Percentiles rank a stretch among this genome's conserved stretches.
Conservation (phyloP, 2,797 vertebrate species). For the Thunnus albacares region DNA sequence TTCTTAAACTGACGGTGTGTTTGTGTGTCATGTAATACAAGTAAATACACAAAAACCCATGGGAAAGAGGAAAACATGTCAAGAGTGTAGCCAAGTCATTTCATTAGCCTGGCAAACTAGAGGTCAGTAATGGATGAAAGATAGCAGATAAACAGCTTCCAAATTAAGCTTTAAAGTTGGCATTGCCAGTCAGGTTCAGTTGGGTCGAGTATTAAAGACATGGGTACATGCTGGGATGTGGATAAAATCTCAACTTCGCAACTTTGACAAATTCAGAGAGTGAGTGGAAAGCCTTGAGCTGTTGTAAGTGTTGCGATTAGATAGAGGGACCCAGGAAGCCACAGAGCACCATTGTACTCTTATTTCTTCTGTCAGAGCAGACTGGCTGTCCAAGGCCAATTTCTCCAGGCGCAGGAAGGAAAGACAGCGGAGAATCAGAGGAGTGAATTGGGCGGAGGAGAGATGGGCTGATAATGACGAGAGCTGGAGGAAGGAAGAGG, state of each 20-base stretch:
- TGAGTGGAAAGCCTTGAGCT: slow-evolving; percentile 53
- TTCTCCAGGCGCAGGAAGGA: slow-evolving; percentile 45
- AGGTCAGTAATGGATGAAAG: neutral
- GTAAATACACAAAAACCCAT: too few species aligned
- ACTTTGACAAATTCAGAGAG: slow-evolving; percentile 17
- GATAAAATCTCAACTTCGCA: slow-evolving; percentile 5
- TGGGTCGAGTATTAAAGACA: neutral
- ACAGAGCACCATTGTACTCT: slow-evolving; percentile 64
- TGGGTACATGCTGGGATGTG: neutral
- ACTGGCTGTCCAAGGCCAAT: slow-evolving; percentile 64
- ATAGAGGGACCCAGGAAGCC: slow-evolving; percentile 41
- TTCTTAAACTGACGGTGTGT: too few species aligned
- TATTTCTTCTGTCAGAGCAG: slow-evolving; percentile 45
- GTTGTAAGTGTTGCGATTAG: slow-evolving; percentile 41
- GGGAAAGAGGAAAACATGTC: too few species aligned
- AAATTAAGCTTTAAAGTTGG: neutral
- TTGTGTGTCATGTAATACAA: too few species aligned
- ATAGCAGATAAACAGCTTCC: neutral
- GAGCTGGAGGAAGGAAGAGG: slow-evolving; percentile 60
- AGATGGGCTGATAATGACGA: slow-evolving; percentile 63
- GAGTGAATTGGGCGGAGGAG: slow-evolving; percentile 50
- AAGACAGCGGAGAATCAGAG: slow-evolving; percentile 45
- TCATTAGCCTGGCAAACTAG: too few species aligned
- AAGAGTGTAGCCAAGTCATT: neutral
- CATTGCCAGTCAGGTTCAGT: too few species aligned